Evolutionary conservation across 1,140 invertebrate species (phyloP).

Genomic region (Calliphora vicina): DNA sequence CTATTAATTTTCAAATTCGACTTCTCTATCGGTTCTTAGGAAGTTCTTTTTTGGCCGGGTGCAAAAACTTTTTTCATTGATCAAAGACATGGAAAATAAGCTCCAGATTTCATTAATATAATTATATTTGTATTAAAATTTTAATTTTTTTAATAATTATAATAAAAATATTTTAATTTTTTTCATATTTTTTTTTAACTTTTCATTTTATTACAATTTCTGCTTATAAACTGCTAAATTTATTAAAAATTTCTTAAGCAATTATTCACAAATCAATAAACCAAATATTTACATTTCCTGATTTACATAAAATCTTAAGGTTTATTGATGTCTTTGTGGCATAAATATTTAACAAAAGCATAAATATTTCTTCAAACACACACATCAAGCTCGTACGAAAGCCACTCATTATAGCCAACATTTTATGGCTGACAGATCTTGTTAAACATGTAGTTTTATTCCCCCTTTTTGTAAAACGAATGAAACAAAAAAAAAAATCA

Average conservation of each 20-base stretch:
- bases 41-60: too few relatives aligned
- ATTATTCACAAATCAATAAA: not conserved
- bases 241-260: not conserved
- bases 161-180: too few relatives aligned
- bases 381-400: not conserved
- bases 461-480: not conserved
- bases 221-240: not conserved
- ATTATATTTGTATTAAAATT: too few relatives aligned
- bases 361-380: not conserved
- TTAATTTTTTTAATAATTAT: too few relatives aligned
- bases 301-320: conserved; percentile 1
- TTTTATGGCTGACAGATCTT: not conserved
- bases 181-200: too few relatives aligned
- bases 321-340: not conserved
- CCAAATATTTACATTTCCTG: not conserved
- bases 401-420: not conserved
- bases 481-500: not conserved
- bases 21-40: too few relatives aligned
- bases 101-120: too few relatives aligned
- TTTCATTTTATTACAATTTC: not conserved
- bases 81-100: too few relatives aligned
- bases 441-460: not conserved
- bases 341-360: not conserved
- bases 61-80: too few relatives aligned
- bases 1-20: too few relatives aligned